These are phyloP conservation scores for Brachionus sp. DNA, from an alignment of 1,140 invertebrate genomes.

Conservation along the genomic window DNA sequence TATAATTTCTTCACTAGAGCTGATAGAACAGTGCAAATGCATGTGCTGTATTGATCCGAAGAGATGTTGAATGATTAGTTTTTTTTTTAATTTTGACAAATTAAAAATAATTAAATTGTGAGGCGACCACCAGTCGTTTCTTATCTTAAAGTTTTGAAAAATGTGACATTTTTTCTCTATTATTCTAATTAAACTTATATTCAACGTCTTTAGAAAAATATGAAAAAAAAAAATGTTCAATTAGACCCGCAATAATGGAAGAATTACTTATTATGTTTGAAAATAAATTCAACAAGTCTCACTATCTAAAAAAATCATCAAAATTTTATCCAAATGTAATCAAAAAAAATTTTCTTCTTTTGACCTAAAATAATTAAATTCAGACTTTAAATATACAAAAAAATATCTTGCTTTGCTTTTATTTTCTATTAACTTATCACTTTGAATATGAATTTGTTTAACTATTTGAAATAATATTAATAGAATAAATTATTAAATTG, in stretches of 20 bases:
- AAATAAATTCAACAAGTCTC: neutral
- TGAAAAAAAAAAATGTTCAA: neutral
- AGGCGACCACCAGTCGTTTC: neutral
- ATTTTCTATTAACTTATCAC: no score
- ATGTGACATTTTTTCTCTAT: neutral
- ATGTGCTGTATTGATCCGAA: no score
- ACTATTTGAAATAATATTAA: no score
- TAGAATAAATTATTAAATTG: no score
- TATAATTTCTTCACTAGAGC: neutral
- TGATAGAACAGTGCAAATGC: no score
- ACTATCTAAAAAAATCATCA: neutral
- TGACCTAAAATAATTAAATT: no score
- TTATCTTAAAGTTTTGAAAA: neutral
- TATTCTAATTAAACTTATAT: neutral
- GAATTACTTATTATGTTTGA: neutral
- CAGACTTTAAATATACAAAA: no score
- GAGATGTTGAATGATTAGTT: no score
- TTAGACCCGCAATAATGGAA: neutral
- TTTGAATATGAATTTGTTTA: no score
- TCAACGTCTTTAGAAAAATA: neutral
- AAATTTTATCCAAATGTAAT: no score
- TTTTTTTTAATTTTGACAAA: neutral
- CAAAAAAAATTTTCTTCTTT: no score
- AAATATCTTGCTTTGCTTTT: no score
- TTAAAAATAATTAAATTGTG: neutral